Evolutionary conservation across 2,888 invertebrate species (phyloP).

Genomic region (Xestoiulus laeticollis): DNA sequence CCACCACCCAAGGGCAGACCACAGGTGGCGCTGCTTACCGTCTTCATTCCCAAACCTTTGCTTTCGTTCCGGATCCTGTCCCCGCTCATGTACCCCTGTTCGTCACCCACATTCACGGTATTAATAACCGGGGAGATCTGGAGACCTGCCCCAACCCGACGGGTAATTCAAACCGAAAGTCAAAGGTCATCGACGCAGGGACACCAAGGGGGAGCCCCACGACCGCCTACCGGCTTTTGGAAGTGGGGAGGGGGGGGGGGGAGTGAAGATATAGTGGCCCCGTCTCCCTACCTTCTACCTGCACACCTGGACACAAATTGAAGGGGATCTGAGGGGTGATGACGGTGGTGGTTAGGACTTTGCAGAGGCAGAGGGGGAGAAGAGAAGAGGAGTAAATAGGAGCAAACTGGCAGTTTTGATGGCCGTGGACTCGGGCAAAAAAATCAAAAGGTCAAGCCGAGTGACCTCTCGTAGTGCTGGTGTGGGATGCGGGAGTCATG

Average conservation of each 20-base stretch:
- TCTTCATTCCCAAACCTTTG: not conserved
- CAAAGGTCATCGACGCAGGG: not conserved
- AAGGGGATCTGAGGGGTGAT: constrained; percentile 34
- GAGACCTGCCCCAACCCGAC: not conserved
- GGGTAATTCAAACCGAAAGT: not conserved
- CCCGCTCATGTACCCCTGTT: not conserved
- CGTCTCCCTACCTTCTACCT: not conserved
- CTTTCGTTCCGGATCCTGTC: not conserved
- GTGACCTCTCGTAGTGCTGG: not conserved
- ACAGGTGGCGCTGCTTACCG: not conserved
- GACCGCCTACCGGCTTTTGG: constrained; percentile 23
- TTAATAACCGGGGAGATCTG: not conserved
- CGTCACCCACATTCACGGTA: not conserved
- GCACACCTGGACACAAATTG: constrained; percentile 27
- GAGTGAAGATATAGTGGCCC: not conserved
- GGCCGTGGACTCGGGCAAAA: not conserved
- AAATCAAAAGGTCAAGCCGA: not conserved
- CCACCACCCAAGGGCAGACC: no score
- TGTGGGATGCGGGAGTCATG: not conserved
- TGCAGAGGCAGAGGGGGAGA: not conserved
- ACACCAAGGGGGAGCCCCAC: not conserved
- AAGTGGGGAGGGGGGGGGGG: not conserved
- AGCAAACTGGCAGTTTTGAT: constrained; percentile 11
- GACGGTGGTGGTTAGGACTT: not conserved
- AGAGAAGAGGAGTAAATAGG: constrained; percentile 15